Base-by-base conservation (phyloP, 2,797 vertebrate genomes). In the Hylomyscus alleni region DNA sequence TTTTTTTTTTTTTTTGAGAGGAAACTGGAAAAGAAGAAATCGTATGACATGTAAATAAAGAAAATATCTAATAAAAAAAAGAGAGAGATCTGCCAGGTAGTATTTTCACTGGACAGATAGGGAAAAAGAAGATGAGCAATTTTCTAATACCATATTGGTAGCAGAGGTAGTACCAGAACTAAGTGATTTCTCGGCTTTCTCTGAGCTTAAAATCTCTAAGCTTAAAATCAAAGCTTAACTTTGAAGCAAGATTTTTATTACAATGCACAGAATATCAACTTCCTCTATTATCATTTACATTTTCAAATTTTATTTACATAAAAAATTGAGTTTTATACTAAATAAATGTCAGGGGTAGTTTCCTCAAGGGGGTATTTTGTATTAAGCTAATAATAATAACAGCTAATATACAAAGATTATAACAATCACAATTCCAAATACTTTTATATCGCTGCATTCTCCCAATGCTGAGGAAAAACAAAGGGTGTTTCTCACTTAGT, bases 301-400 rank as follows among this genome's bases (percentile, higher is more conserved):
- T 91, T 94, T 91, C 29, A 78, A 92, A 92, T 92, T 75, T 37
- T 40, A 87, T 40, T 40, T 75, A 75, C 69, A 75, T 58, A 56
- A 58, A n/a, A 95, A 96, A 87, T 22, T 92, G 47, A 77, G 40
- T 78, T 89, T 89, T 92, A 92, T 40, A 84, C 17, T 75, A 75
- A 92, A 89, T 22, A 95, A 95, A 76, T 76, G 44, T 26, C 69
- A 80, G 34, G 1, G 73, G 52, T 44, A 81, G 9, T 83, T 37
- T 72, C 29, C 60, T 90, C 10, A 40, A 95, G 29, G 50, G 94
- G 89, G 86, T 78, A 91, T 11, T 94, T 44, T 82, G 20, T 52
- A 54, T 83, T 92, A 58, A 90, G 76, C 84, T 93, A 95, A 86
- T 8, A 95, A 81, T 10, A 93, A 60, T 37, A 85, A 87, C 62